Evolutionary conservation across 2,797 vertebrate species (phyloP).

Genomic region (Vireo griseus): DNA sequence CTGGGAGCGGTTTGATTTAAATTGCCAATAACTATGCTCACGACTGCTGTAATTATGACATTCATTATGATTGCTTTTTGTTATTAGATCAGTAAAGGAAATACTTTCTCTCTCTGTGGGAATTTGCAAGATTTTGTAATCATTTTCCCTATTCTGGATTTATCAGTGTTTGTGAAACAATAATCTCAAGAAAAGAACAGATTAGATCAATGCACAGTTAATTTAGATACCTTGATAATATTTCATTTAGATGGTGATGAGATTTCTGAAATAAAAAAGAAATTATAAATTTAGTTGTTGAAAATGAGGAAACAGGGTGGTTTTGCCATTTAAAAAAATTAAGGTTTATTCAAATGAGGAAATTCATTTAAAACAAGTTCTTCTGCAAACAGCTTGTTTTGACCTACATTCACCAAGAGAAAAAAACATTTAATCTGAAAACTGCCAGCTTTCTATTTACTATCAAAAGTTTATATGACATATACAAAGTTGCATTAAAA

Average conservation of each 20-base stretch:
- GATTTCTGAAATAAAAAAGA: background rate
- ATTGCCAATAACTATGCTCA: constrained; percentile 27
- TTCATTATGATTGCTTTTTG: constrained; percentile 23
- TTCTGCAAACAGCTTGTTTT: background rate
- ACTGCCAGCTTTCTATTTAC: constrained; percentile 2
- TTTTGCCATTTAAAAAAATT: background rate
- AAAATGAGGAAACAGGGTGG: background rate
- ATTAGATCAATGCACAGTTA: background rate
- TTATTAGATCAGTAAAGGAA: constrained; percentile 19
- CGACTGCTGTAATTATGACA: background rate
- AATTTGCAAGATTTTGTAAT: background rate
- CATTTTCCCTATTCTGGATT: background rate
- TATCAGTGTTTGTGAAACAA: background rate
- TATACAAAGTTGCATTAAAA: background rate
- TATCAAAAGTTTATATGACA: background rate
- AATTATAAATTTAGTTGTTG: background rate
- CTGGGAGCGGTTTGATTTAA: constrained; percentile 45
- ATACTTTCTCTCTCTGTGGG: background rate
- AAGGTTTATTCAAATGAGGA: background rate
- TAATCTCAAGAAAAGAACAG: background rate
- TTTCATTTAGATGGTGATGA: background rate
- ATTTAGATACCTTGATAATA: background rate
- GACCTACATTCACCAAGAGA: background rate
- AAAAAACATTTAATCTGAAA: background rate
- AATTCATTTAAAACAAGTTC: background rate